phyloP scores from a whole-genome alignment of 2,797 vertebrate genomes.

The Manis pentadactyla region DNA sequence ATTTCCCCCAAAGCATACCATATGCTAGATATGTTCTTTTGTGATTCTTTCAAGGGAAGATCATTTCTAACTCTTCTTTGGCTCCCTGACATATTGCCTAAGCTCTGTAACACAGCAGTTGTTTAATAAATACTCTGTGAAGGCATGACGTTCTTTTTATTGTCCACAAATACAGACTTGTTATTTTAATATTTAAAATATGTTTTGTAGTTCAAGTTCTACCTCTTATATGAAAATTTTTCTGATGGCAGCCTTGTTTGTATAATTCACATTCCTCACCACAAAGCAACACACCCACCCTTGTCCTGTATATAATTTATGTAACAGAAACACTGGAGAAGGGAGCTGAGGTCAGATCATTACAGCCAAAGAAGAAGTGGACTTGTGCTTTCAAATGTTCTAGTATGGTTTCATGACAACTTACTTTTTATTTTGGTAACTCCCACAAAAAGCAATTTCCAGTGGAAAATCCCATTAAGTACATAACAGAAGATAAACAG shows the following conservation, averaged over 20 bases:
- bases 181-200: constrained; percentile 44
- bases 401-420: background rate
- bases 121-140: background rate
- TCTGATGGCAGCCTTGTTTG: background rate
- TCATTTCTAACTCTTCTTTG: background rate
- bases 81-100: background rate
- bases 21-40: background rate
- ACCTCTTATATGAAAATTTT: background rate
- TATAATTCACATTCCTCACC: background rate
- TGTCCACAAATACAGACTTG: background rate
- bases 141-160: background rate
- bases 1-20: background rate
- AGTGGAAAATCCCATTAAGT: background rate
- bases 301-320: background rate
- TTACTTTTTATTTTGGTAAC: background rate
- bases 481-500: background rate
- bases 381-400: background rate
- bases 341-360: background rate
- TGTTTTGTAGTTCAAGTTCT: background rate
- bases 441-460: background rate
- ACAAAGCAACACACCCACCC: background rate
- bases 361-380: background rate
- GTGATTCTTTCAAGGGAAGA: background rate
- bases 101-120: background rate
- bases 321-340: background rate